A percentile compares a stretch with the other conserved stretches of the same genome.
Conservation (phyloP, 2,113 vertebrate genomes). For the Lanius collurio region DNA sequence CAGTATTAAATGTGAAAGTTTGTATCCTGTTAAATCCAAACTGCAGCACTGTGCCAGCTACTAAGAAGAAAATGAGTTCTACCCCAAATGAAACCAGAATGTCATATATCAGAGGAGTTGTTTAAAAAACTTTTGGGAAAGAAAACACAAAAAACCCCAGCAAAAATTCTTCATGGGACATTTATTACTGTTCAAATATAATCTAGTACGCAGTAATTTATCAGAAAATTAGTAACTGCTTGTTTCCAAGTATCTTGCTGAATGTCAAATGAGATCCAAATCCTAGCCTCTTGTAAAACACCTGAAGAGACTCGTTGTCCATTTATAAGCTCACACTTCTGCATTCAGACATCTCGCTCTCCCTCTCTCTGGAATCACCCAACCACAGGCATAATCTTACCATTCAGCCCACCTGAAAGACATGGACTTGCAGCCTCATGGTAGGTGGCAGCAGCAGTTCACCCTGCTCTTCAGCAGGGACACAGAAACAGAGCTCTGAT, state of each 20-base stretch:
- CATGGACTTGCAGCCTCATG: rapidly evolving
- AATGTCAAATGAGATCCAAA: not conserved
- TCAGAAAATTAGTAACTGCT: not conserved
- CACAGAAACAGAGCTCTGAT: not conserved
- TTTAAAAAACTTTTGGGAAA: not conserved
- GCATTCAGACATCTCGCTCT: not conserved
- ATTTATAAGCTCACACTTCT: not conserved
- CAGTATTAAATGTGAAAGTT: not conserved
- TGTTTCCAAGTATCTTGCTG: not conserved
- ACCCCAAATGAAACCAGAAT: not conserved
- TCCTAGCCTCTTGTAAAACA: not conserved
- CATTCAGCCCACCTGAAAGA: not conserved
- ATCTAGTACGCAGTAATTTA: not conserved
- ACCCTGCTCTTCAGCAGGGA: not conserved
- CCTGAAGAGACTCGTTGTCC: not conserved
- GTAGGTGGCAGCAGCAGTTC: not conserved
- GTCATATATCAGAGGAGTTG: not conserved
- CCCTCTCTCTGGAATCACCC: not conserved
- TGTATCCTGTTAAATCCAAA: not conserved
- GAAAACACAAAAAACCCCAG: not conserved
- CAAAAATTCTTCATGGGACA: not conserved
- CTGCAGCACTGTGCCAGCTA: not conserved
- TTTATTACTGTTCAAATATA: not conserved
- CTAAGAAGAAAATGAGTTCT: not conserved
- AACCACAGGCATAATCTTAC: not conserved